A percentile compares a stretch with the other conserved stretches of the same genome.
phyloP scores from a whole-genome alignment of 2,888 invertebrate species.

The Clitarchus hookeri region DNA sequence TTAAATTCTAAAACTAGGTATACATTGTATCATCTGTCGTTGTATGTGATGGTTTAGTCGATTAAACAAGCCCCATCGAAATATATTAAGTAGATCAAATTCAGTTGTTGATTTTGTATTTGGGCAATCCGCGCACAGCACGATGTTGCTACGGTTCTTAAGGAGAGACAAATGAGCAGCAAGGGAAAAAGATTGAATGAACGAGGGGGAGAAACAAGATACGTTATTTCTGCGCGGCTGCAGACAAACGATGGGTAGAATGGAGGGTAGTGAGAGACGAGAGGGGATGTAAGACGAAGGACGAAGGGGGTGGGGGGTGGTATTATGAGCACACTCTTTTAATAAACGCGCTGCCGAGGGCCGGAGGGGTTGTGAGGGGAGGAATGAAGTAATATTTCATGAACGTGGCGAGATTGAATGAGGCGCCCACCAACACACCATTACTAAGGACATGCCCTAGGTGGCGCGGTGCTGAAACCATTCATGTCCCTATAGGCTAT shows the following conservation, averaged over 20 bases:
- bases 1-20: too few relatives aligned
- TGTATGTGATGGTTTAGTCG: too few relatives aligned
- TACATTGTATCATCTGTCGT: too few relatives aligned
- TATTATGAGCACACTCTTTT: slow-evolving; percentile 14
- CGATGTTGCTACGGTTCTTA: background rate
- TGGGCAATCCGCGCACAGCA: too few relatives aligned
- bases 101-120: too few relatives aligned
- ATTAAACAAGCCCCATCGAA: too few relatives aligned
- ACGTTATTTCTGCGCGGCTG: slow-evolving; percentile 14
- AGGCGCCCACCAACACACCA: slow-evolving; percentile 14
- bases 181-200: background rate
- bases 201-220: background rate
- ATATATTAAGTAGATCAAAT: too few relatives aligned
- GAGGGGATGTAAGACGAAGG: background rate
- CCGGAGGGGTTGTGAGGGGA: slow-evolving; percentile 22
- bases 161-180: background rate
- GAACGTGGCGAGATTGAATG: slow-evolving; percentile 31
- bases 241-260: background rate
- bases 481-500: too few relatives aligned
- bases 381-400: slow-evolving; percentile 42
- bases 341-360: background rate
- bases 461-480: background rate
- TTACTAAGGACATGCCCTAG: background rate
- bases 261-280: background rate
- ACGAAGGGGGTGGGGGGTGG: background rate